phyloP scores from a whole-genome alignment of 2,888 invertebrate genomes.

The Phaedon cochleariae region DNA sequence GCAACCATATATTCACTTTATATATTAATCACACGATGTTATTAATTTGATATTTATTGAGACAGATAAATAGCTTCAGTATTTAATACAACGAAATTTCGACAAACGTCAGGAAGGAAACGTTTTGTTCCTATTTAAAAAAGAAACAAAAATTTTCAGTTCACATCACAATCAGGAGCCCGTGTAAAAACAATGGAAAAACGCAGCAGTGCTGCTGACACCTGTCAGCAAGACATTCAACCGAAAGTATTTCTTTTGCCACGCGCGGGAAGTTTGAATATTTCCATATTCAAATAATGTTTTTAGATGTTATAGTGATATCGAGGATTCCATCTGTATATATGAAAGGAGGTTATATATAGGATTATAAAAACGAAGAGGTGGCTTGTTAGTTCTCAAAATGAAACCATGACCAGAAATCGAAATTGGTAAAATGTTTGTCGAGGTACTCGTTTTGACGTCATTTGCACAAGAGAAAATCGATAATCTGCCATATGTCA shows the following conservation, averaged over 20 bases:
- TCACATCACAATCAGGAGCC: constrained; percentile 42
- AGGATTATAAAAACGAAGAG: no score
- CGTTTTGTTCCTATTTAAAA: constrained; percentile 31
- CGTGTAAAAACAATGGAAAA: constrained; percentile 57
- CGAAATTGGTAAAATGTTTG: no score
- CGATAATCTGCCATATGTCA: no score
- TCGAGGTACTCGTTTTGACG: no score
- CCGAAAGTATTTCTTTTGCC: not conserved
- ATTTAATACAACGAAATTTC: not conserved
- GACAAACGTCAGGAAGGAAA: not conserved
- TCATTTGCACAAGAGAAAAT: no score
- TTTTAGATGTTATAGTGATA: no score
- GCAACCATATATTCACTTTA: constrained; percentile 31
- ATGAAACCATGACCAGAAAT: no score
- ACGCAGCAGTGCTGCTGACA: constrained; percentile 43
- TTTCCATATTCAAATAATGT: not conserved
- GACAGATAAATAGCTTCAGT: no score
- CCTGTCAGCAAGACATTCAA: constrained; percentile 37
- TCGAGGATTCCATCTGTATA: no score
- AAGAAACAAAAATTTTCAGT: constrained; percentile 47
- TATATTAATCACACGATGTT: constrained; percentile 25
- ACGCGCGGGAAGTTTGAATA: constrained; percentile 35
- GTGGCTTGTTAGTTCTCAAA: no score
- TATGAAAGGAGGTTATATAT: no score
- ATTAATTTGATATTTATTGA: not conserved